Conservation (phyloP, 1,140 invertebrate species). For the Brachionus calyciflorus region DNA sequence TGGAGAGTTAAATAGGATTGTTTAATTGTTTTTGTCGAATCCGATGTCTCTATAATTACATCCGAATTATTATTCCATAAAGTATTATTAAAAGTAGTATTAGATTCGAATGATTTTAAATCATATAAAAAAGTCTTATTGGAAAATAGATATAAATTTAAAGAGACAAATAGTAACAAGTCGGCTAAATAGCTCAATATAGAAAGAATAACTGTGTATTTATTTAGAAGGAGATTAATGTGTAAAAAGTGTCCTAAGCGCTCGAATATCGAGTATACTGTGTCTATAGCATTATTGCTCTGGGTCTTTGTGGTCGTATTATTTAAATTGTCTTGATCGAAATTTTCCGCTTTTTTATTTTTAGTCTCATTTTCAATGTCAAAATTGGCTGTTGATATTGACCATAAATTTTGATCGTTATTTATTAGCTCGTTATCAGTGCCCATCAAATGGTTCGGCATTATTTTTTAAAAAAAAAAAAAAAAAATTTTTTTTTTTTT, state of each 20-base stretch:
- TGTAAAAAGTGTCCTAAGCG: conserved; percentile 29
- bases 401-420: too few relatives aligned
- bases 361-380: too few relatives aligned
- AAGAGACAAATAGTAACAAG: background rate
- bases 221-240: conserved; percentile 24
- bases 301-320: too few relatives aligned
- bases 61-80: too few relatives aligned
- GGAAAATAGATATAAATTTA: conserved; percentile 30
- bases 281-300: background rate
- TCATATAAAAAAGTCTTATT: conserved; percentile 26
- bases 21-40: conserved; percentile 3
- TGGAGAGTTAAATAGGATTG: conserved; percentile 35
- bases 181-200: conserved; percentile 20
- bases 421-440: too few relatives aligned
- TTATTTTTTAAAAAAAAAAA: too few relatives aligned
- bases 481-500: too few relatives aligned
- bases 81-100: too few relatives aligned
- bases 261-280: conserved; percentile 5
- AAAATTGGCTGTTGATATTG: too few relatives aligned
- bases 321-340: too few relatives aligned
- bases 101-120: background rate
- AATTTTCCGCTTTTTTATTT: too few relatives aligned
- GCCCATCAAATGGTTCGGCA: too few relatives aligned
- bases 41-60: background rate
- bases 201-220: conserved; percentile 1